Percentiles rank a stretch among this genome's conserved stretches.
These are phyloP conservation scores for Poecilia picta DNA, from an alignment of 2,797 vertebrate species.

Conservation along the genomic window DNA sequence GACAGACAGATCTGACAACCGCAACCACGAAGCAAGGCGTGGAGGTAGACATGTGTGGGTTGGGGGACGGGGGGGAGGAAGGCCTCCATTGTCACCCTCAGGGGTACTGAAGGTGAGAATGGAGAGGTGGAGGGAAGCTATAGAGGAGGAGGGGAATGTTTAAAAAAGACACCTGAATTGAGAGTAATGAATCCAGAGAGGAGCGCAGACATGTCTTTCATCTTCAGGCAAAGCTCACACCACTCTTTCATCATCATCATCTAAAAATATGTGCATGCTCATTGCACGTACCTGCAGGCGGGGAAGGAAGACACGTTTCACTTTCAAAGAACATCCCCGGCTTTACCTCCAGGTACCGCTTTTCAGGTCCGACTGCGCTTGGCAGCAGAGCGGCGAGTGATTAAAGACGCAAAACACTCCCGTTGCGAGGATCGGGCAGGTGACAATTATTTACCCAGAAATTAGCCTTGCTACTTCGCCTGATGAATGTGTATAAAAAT, in stretches of 20 bases:
- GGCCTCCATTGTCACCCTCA: conserved; percentile 5
- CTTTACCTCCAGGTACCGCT: conserved; percentile 39
- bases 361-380: conserved; percentile 47
- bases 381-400: conserved; percentile 45
- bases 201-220: conserved; percentile 77
- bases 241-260: conserved; percentile 77
- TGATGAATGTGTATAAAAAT: conserved; percentile 65
- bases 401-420: conserved; percentile 39
- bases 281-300: conserved; percentile 48
- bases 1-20: conserved; percentile 56
- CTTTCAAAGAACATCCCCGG: conserved; percentile 65
- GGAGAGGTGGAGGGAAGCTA: conserved; percentile 38
- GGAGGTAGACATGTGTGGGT: neutral
- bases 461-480: conserved; percentile 60
- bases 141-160: conserved; percentile 39
- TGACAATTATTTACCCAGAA: conserved; percentile 69
- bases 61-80: neutral
- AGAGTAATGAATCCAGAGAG: conserved; percentile 78
- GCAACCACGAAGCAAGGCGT: neutral
- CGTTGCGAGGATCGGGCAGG: conserved; percentile 46
- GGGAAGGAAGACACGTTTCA: conserved; percentile 51
- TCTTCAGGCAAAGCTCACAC: conserved; percentile 65
- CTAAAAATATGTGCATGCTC: conserved; percentile 65
- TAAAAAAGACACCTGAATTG: conserved; percentile 75
- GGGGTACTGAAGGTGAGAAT: conserved; percentile 11